Evolutionary conservation across 2,113 vertebrate species (phyloP).

Genomic region (Pteropus alecto): DNA sequence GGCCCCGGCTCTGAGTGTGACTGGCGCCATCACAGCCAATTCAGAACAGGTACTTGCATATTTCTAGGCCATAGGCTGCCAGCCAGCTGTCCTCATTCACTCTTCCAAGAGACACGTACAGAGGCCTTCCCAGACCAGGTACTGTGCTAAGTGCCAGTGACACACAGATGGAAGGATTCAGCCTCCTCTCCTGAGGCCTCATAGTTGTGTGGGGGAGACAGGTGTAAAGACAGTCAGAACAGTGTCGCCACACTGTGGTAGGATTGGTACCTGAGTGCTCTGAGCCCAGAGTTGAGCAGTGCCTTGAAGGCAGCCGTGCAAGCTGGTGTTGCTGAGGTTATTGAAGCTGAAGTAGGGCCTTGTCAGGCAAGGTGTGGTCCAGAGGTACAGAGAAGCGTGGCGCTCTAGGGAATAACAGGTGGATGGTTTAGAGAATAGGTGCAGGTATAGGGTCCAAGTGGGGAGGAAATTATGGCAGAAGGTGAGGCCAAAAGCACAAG

Average conservation of each 20-base stretch:
- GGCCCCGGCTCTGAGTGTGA: conserved; percentile 85
- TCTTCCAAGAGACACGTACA: not conserved
- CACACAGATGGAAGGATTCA: not conserved
- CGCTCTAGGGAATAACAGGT: not conserved
- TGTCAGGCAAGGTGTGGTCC: not conserved
- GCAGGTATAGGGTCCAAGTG: accelerated
- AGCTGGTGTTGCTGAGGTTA: not conserved
- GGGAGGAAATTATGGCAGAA: not conserved
- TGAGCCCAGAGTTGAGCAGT: not conserved
- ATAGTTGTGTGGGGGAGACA: not conserved
- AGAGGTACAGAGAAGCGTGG: not conserved
- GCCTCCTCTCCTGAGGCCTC: not conserved
- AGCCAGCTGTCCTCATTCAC: not conserved
- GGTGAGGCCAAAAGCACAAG: not conserved
- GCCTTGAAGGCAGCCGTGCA: not conserved
- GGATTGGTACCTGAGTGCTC: not conserved
- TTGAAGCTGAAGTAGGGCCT: not conserved
- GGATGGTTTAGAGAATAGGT: not conserved
- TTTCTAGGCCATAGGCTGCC: not conserved
- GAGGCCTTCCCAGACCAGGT: not conserved
- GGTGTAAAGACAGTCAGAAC: not conserved
- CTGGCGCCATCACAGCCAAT: conserved; percentile 93
- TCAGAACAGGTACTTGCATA: conserved; percentile 91
- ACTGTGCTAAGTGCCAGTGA: not conserved
- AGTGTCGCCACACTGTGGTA: accelerated